phyloP scores from a whole-genome alignment of 2,888 invertebrate genomes.

The Brenthis daphne region DNA sequence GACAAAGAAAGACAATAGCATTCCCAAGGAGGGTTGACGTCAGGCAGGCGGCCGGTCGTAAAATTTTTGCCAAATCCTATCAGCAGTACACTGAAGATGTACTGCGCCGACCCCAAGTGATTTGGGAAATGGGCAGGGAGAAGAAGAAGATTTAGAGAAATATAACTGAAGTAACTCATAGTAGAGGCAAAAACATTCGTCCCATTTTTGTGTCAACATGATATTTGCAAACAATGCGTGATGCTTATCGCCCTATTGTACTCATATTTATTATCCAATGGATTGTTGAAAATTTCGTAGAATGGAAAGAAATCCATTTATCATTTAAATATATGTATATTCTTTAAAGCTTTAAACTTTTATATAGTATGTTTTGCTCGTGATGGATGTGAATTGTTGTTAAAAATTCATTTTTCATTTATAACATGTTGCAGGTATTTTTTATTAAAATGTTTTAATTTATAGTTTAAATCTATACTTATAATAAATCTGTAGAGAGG shows the following conservation, averaged over 20 bases:
- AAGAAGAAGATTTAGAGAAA: neutral
- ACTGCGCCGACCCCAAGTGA: too few species aligned
- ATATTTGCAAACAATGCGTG: conserved; percentile 24
- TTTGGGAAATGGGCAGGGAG: too few species aligned
- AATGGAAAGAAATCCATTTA: conserved; percentile 13
- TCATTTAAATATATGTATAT: conserved; percentile 11
- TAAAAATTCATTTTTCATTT: too few species aligned
- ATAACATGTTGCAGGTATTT: too few species aligned
- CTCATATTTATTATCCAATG: neutral
- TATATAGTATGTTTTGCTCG: neutral
- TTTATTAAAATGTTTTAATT: neutral
- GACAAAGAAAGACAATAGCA: too few species aligned
- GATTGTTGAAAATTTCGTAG: conserved; percentile 17
- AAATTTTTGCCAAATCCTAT: too few species aligned
- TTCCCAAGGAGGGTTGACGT: too few species aligned
- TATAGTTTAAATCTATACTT: neutral
- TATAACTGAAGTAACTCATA: conserved; percentile 6
- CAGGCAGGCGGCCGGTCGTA: too few species aligned
- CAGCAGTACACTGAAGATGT: too few species aligned
- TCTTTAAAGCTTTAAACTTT: neutral
- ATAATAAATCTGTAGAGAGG: too few species aligned
- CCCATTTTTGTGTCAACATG: conserved; percentile 22
- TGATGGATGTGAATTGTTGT: neutral
- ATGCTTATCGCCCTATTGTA: conserved; percentile 18
- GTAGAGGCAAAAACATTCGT: conserved; percentile 11